Evolutionary conservation across 2,113 vertebrate species (phyloP).

Genomic region (Mungos mungo): DNA sequence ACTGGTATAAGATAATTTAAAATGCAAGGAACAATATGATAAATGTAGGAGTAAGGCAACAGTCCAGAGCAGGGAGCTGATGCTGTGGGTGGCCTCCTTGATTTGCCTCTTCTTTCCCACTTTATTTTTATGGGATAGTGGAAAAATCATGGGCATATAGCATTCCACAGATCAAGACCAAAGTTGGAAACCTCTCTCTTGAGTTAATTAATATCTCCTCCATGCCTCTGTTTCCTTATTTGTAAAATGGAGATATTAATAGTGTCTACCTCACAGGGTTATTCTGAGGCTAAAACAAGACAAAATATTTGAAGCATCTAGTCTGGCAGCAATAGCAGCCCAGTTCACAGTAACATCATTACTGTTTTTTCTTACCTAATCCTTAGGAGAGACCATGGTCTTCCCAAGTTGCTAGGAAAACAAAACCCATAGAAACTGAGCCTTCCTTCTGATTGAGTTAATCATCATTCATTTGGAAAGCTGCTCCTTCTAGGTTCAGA

Average conservation of each 20-base stretch:
- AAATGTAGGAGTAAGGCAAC: not conserved
- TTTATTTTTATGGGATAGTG: not conserved
- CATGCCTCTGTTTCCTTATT: constrained; percentile 17
- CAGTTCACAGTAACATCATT: not conserved
- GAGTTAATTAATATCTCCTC: not conserved
- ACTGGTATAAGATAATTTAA: not conserved
- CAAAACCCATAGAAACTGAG: not conserved
- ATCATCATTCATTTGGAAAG: not conserved
- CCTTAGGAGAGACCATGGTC: not conserved
- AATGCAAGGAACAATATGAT: not conserved
- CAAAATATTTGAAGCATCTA: not conserved
- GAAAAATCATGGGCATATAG: not conserved
- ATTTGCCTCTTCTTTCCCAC: not conserved
- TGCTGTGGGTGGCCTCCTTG: not conserved
- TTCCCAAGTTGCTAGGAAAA: not conserved
- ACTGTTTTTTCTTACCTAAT: not conserved
- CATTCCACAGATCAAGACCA: not conserved
- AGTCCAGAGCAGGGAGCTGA: not conserved
- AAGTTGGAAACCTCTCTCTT: not conserved
- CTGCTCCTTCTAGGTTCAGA: not conserved
- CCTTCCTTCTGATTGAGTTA: not conserved
- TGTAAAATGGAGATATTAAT: constrained; percentile 46
- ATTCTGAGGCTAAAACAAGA: not conserved
- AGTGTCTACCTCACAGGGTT: not conserved
- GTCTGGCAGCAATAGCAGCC: not conserved